These are phyloP conservation scores for Intellagama lesueurii DNA, from an alignment of 2,797 vertebrate species.

Conservation along the genomic window DNA sequence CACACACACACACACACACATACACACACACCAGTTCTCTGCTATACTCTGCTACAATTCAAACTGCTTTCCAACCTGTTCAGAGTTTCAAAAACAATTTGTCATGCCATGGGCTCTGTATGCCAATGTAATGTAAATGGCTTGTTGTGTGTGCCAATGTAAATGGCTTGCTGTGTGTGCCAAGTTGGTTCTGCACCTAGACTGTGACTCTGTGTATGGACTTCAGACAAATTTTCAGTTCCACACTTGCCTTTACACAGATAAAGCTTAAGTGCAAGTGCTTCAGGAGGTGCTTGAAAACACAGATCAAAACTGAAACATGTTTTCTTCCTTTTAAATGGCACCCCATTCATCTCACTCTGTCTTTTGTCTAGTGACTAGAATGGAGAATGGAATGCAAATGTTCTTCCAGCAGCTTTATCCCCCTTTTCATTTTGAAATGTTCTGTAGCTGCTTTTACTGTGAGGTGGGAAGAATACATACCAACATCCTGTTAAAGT, in stretches of 20 bases:
- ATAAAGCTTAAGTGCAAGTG: conserved; percentile 34
- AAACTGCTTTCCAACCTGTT: conserved; percentile 5
- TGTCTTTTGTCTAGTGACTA: not conserved
- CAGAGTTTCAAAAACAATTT: conserved; percentile 18
- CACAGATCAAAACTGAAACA: conserved; percentile 13
- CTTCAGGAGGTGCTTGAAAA: conserved; percentile 30
- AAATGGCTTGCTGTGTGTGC: not conserved
- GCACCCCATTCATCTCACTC: not conserved
- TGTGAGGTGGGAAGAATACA: conserved; percentile 9
- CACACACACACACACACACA: no score
- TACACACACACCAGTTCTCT: not conserved
- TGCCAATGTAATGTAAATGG: not conserved
- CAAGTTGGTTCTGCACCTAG: not conserved
- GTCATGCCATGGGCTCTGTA: not conserved
- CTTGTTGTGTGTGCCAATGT: not conserved
- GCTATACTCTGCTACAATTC: conserved; percentile 5
- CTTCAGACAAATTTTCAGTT: not conserved
- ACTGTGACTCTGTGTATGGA: not conserved
- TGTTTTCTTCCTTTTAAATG: conserved; percentile 23
- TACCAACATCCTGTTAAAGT: conserved; percentile 9
- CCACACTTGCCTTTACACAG: not conserved
- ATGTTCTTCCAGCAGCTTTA: conserved; percentile 30
- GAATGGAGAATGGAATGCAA: conserved; percentile 30
- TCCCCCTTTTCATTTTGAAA: conserved; percentile 16
- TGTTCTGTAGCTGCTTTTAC: conserved; percentile 22